Evolutionary conservation across 2,888 invertebrate species (phyloP), one percentile per base, ranked within the genome.

Genomic region (Stegophylla sp.): DNA sequence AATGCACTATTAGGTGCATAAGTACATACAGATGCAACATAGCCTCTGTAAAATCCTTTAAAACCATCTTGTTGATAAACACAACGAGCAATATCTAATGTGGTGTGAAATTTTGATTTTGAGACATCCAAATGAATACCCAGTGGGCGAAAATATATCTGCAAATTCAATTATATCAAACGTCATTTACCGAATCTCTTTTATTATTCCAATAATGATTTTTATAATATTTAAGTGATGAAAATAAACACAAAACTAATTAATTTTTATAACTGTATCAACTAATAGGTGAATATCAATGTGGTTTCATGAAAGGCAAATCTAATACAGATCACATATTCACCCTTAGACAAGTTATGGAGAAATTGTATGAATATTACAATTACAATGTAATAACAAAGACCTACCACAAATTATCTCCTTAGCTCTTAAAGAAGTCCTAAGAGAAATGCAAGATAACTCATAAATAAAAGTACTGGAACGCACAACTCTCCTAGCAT

Each of bases 1-100:
- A 97, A 89, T n/a, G 97, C 97, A 23, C 96, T 96, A 87, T 96
- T 97, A 17, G 98, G 97, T 66, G 97, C 97, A 86, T 96, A 98
- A 0, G 96, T 93, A 84, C 94, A 92, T 15, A 98, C 88, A 43
- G 97, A 97, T 0, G 97, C 96, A 41, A 92, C 89, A 86, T 97
- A 98, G 0, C 98, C 98, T 82, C 97, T 89, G 87, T 98, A 98
- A 87, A 96, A 98, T 0, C 98, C 98, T 82, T 89, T 86, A 3
- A 94, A 86, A 0, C 98, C 97, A 87, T 97, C 95, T 82, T 90
- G 88, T 74, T 89, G 88, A 86, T 96, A 92, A 84, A 98, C 93
- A 81, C 93, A 91, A 76, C 88, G 89, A 0, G 93, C 91, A 81
- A 98, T 93, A 84, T 93, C 93, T 23, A 89, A 85, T 0, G 94